A percentile compares a stretch with the other conserved stretches of the same genome.
phyloP scores from a whole-genome alignment of 2,113 vertebrate species.

The Dermatemys mawii region DNA sequence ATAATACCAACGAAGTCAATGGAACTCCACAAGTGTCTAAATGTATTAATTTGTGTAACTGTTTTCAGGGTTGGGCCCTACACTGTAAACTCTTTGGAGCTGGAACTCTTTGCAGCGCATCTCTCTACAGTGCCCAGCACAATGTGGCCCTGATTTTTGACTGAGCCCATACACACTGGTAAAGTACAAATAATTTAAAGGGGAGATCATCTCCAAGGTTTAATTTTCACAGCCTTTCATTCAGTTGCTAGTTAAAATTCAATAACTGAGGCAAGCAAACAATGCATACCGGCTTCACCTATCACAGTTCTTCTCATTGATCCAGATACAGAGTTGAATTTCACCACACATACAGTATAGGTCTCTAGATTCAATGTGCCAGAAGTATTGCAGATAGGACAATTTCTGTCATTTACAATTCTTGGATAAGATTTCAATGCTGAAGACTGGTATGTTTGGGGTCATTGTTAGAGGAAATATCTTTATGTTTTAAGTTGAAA shows the following conservation, averaged over 20 bases:
- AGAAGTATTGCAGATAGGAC: neutral
- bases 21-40: neutral
- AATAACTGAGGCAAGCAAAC: neutral
- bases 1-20: neutral
- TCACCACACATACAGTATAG: neutral
- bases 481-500: neutral
- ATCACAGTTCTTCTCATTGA: neutral
- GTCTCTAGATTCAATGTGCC: neutral
- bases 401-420: neutral
- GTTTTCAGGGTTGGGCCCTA: neutral
- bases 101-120: neutral
- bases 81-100: neutral
- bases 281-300: neutral
- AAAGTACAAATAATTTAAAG: accelerated
- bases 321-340: neutral
- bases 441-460: neutral
- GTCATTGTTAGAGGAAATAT: neutral
- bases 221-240: neutral
- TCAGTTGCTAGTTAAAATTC: neutral
- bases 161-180: neutral
- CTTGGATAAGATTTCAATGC: neutral
- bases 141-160: neutral
- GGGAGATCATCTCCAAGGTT: accelerated
- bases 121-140: neutral
- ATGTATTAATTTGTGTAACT: neutral